Conservation (phyloP, 2,113 vertebrate genomes). For the Gallinago jamesoni region DNA sequence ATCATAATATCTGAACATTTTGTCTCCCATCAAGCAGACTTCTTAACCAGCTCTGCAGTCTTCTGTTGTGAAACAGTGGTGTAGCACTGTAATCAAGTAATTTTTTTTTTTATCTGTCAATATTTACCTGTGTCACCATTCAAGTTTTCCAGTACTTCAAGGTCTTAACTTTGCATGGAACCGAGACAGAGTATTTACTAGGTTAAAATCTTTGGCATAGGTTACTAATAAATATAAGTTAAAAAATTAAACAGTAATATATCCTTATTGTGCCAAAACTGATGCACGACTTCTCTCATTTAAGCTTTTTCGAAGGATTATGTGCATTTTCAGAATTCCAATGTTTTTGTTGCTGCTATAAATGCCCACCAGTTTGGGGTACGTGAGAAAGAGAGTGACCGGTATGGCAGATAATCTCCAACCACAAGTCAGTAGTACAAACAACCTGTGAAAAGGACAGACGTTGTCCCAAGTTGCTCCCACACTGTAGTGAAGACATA, state of each 20-base stretch:
- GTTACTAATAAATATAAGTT: neutral
- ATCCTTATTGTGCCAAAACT: neutral
- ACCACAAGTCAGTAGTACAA: neutral
- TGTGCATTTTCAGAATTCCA: neutral
- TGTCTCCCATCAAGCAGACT: neutral
- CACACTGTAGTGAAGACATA: neutral
- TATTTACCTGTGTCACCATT: neutral
- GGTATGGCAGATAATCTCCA: neutral
- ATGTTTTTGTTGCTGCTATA: neutral
- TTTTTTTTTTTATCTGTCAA: neutral
- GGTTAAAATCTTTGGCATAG: neutral
- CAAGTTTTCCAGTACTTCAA: neutral
- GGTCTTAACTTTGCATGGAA: neutral
- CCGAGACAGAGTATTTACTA: neutral
- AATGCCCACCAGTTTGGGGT: neutral
- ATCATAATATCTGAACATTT: neutral
- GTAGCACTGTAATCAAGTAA: neutral
- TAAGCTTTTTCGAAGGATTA: neutral
- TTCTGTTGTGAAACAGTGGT: neutral
- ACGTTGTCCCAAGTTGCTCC: neutral
- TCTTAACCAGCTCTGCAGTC: neutral
- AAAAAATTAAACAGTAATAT: neutral
- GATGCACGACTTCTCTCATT: neutral
- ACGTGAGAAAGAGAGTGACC: neutral
- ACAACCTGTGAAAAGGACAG: neutral